Evolutionary conservation across 2,113 vertebrate genomes (phyloP).

Genomic region (Pavo muticus): DNA sequence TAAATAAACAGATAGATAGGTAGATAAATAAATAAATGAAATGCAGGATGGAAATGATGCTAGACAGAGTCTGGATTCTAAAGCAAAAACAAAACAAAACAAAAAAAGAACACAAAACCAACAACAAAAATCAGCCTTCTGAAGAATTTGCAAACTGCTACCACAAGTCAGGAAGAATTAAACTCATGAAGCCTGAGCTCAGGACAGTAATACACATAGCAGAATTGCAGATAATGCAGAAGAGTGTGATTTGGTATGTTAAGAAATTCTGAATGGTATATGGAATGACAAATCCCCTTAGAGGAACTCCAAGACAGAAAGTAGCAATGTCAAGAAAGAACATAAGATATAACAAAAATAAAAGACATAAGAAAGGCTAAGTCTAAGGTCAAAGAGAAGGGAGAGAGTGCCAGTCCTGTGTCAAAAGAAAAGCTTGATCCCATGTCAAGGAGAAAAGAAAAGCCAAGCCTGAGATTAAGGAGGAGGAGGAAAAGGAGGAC

Average conservation of each 20-base stretch:
- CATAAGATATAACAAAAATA: background rate
- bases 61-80: too few relatives aligned
- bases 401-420: background rate
- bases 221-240: slow-evolving; percentile 26
- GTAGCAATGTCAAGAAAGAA: background rate
- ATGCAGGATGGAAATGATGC: too few relatives aligned
- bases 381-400: slow-evolving; percentile 50
- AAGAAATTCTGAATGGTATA: slow-evolving; percentile 48
- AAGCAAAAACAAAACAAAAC: background rate
- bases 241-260: background rate
- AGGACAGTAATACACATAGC: background rate
- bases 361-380: slow-evolving; percentile 12
- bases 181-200: background rate
- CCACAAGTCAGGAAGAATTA: slow-evolving; percentile 29
- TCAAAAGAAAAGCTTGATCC: slow-evolving; percentile 35
- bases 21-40: too few relatives aligned
- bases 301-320: background rate
- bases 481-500: slow-evolving; percentile 34
- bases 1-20: too few relatives aligned
- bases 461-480: slow-evolving; percentile 40
- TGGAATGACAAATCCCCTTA: background rate
- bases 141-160: slow-evolving; percentile 11
- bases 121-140: background rate
- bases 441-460: background rate
- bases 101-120: background rate